These are phyloP conservation scores for Drosophila quadrilineata DNA, from an alignment of 1,140 invertebrate species.

Conservation along the genomic window DNA sequence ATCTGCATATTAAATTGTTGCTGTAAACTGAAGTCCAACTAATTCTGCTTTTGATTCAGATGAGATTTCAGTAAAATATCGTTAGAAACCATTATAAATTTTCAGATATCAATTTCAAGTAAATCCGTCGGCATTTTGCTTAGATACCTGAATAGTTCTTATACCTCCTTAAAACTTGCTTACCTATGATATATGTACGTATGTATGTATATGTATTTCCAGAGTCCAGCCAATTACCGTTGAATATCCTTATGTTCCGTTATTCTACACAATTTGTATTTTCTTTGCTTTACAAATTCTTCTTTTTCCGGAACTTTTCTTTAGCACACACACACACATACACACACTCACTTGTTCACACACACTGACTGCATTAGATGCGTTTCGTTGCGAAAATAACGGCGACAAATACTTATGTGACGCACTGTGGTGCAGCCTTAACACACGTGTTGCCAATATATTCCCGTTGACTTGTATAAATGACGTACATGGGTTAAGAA, in stretches of 20 bases:
- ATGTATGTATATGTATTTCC: constrained; percentile 7
- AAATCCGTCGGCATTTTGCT: too few species aligned
- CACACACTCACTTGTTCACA: constrained; percentile 20
- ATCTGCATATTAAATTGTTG: too few species aligned
- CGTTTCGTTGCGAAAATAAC: constrained; percentile 31
- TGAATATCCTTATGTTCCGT: constrained; percentile 22
- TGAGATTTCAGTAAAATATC: too few species aligned
- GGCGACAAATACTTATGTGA: constrained; percentile 50
- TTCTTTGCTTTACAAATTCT: background rate
- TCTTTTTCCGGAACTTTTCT: constrained; percentile 18
- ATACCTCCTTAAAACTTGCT: too few species aligned
- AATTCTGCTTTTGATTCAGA: too few species aligned
- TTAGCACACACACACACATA: constrained; percentile 19
- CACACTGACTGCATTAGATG: background rate
- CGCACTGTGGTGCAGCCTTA: constrained; percentile 63
- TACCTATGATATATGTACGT: too few species aligned
- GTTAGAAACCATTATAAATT: too few species aligned
- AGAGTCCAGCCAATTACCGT: too few species aligned
- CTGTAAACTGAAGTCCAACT: too few species aligned
- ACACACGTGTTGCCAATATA: constrained; percentile 68
- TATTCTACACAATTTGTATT: constrained; percentile 1
- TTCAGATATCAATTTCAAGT: too few species aligned
- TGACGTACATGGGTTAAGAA: constrained; percentile 38
- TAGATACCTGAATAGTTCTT: too few species aligned
- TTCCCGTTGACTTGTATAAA: constrained; percentile 55